Conservation (phyloP, 2,888 invertebrate genomes). For the Apamea crenata region DNA sequence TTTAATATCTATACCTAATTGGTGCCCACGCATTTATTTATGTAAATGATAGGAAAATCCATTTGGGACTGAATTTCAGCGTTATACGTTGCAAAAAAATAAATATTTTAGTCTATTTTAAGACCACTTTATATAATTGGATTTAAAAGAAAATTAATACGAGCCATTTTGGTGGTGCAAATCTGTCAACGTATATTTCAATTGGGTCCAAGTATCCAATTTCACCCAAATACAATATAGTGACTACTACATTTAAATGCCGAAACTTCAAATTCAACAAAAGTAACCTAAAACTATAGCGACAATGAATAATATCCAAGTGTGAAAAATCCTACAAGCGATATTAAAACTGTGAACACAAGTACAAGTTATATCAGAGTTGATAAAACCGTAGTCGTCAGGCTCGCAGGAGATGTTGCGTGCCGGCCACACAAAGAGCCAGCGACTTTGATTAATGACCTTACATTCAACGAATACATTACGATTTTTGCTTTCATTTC, state of each 20-base stretch:
- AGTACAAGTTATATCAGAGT: constrained; percentile 76
- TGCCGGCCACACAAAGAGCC: constrained; percentile 89
- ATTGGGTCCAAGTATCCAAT: neutral
- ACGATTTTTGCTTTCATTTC: constrained; percentile 90
- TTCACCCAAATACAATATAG: neutral
- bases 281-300: neutral
- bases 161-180: neutral
- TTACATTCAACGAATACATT: constrained; percentile 90
- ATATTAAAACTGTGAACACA: constrained; percentile 68
- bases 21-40: constrained; percentile 32
- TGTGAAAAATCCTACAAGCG: constrained; percentile 47
- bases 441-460: constrained; percentile 88
- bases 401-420: constrained; percentile 82
- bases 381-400: constrained; percentile 83
- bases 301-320: constrained; percentile 38
- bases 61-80: constrained; percentile 15
- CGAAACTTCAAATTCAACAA: neutral
- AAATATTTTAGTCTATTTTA: neutral
- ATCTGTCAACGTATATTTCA: neutral
- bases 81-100: neutral
- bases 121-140: neutral
- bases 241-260: too few relatives aligned
- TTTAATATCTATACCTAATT: constrained; percentile 54
- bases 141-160: neutral
- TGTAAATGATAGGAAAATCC: constrained; percentile 32